Percentiles rank a stretch among this genome's conserved stretches.
These are phyloP conservation scores for Plagodis pulveraria DNA, from an alignment of 2,888 invertebrate species.

Conservation along the genomic window DNA sequence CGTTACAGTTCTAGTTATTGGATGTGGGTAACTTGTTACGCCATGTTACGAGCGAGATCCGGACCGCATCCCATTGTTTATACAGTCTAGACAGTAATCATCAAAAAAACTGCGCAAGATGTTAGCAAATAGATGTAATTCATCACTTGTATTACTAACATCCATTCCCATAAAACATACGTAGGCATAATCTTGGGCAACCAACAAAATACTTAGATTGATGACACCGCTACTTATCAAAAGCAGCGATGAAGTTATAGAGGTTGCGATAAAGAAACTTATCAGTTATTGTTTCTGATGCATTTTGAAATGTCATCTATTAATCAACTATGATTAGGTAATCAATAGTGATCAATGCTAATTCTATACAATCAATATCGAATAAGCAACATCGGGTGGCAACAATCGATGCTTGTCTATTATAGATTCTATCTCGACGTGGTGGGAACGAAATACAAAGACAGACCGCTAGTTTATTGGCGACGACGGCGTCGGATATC, in stretches of 20 bases:
- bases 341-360: slow-evolving; percentile 21
- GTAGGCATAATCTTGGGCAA: slow-evolving; percentile 5
- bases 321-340: not conserved
- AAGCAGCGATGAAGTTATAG: not conserved
- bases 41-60: slow-evolving; percentile 45
- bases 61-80: slow-evolving; percentile 44
- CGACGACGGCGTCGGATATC: slow-evolving; percentile 60
- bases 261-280: not conserved
- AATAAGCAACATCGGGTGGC: slow-evolving; percentile 29
- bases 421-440: slow-evolving; percentile 48
- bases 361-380: slow-evolving; percentile 27
- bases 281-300: not conserved
- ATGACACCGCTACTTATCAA: slow-evolving; percentile 6
- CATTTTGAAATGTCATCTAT: slow-evolving; percentile 3
- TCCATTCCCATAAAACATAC: slow-evolving; percentile 4
- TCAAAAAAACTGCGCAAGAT: slow-evolving; percentile 24
- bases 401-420: slow-evolving; percentile 54
- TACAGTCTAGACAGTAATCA: slow-evolving; percentile 14
- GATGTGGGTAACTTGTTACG: slow-evolving; percentile 39
- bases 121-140: slow-evolving; percentile 23
- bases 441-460: slow-evolving; percentile 67
- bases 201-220: slow-evolving; percentile 5
- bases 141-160: slow-evolving; percentile 10
- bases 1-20: slow-evolving; percentile 41
- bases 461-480: slow-evolving; percentile 61